Evolutionary conservation across 1,140 invertebrate species (phyloP).

Genomic region (Drosophila orena): DNA sequence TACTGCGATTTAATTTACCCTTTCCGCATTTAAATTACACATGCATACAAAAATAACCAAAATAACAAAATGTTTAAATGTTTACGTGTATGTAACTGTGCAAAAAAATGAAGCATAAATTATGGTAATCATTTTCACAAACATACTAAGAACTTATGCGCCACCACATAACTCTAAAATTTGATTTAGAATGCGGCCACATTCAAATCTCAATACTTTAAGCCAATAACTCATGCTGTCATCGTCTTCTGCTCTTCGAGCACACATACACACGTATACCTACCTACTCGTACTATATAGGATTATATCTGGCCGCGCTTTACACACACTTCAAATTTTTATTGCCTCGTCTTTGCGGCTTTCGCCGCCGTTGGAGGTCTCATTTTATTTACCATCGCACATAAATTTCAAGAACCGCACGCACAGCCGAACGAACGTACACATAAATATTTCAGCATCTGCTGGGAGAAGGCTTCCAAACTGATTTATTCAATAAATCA

Average conservation of each 20-base stretch:
- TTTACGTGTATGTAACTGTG: neutral
- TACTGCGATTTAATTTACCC: neutral
- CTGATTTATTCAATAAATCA: constrained; percentile 83
- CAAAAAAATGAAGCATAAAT: neutral
- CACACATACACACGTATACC: neutral
- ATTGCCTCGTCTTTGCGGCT: constrained; percentile 74
- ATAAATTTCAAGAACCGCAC: constrained; percentile 70
- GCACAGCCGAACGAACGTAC: constrained; percentile 21
- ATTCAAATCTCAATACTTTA: constrained; percentile 28
- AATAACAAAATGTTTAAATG: no score
- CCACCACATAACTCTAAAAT: neutral
- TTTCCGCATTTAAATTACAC: neutral
- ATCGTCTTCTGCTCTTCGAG: constrained; percentile 3
- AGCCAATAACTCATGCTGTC: constrained; percentile 44
- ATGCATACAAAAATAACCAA: neutral
- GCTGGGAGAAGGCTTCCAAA: constrained; percentile 46
- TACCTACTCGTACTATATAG: no score
- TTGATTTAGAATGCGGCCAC: constrained; percentile 18
- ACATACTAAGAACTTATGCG: neutral
- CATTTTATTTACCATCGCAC: constrained; percentile 71
- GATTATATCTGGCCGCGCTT: constrained; percentile 52
- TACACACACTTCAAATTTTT: constrained; percentile 69
- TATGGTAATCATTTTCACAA: neutral
- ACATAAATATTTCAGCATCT: constrained; percentile 75
- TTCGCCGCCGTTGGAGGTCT: constrained; percentile 56